Conservation (phyloP, 2,888 invertebrate species). For the Beris chalybata region DNA sequence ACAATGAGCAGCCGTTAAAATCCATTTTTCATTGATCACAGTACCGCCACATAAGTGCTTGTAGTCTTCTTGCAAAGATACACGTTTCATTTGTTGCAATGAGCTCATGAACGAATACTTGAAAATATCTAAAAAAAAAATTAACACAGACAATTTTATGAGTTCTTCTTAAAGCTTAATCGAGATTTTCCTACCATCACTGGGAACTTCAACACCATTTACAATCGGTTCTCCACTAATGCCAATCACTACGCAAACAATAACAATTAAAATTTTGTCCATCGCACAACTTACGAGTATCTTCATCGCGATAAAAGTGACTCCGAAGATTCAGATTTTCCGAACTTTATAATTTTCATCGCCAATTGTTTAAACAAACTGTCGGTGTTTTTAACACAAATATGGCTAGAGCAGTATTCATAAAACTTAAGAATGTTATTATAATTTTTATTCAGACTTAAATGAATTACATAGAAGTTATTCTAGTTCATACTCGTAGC, state of each 20-base stretch:
- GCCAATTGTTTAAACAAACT: conserved; percentile 29
- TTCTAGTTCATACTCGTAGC: no score
- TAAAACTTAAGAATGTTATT: no score
- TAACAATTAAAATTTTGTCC: no score
- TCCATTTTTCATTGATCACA: conserved; percentile 48
- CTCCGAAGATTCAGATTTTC: no score
- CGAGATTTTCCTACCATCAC: conserved; percentile 1
- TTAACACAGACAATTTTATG: not conserved
- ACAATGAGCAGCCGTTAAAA: conserved; percentile 53
- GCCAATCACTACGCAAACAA: no score
- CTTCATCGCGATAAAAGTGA: no score
- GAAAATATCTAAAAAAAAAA: conserved; percentile 11
- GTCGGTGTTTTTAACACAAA: conserved; percentile 4
- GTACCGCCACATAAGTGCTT: conserved; percentile 55
- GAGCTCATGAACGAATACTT: conserved; percentile 52
- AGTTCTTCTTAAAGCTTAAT: not conserved
- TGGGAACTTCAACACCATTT: conserved; percentile 11
- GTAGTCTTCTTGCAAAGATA: conserved; percentile 36
- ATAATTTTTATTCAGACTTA: no score
- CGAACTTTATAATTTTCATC: not conserved
- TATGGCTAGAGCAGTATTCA: no score
- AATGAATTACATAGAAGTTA: no score
- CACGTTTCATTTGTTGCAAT: conserved; percentile 45
- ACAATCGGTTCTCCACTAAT: conserved; percentile 9
- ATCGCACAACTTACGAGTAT: no score